Conservation (phyloP, 2,113 vertebrate genomes). For the Grammomys dolichurus region DNA sequence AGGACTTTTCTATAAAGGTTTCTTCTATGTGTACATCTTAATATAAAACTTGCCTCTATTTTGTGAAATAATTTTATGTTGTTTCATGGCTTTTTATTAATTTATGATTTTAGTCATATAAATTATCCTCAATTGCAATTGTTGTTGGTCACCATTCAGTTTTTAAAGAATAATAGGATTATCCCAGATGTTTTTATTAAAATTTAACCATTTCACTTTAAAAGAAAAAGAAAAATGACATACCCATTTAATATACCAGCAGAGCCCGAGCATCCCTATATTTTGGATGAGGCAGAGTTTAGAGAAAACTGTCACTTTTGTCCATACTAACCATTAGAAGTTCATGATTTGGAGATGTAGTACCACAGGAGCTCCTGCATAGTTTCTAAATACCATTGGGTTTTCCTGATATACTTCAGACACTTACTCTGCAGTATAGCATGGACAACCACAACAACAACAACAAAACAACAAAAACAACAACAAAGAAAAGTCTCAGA, state of each 20-base stretch:
- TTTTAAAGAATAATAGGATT: not conserved
- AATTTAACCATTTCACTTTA: not conserved
- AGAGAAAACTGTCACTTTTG: not conserved
- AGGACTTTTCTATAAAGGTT: not conserved
- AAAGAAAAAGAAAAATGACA: not conserved
- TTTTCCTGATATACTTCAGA: not conserved
- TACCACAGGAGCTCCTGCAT: too few species aligned
- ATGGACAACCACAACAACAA: not conserved
- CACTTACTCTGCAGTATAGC: not conserved
- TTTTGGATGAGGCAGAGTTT: not conserved
- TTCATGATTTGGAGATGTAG: not conserved
- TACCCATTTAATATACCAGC: not conserved
- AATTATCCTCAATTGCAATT: slow-evolving; percentile 14
- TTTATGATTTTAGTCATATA: not conserved
- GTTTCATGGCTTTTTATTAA: not conserved
- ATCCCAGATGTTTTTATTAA: not conserved
- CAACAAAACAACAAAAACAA: slow-evolving; percentile 71
- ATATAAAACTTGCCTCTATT: not conserved
- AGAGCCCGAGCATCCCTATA: not conserved
- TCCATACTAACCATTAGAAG: not conserved
- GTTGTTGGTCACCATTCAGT: not conserved
- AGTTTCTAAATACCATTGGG: fast-evolving
- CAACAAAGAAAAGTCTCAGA: slow-evolving; percentile 92
- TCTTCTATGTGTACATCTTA: not conserved
- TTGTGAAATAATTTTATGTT: not conserved